Base-by-base conservation (phyloP, 1,140 invertebrate species). In the Nilaparvata lugens region DNA sequence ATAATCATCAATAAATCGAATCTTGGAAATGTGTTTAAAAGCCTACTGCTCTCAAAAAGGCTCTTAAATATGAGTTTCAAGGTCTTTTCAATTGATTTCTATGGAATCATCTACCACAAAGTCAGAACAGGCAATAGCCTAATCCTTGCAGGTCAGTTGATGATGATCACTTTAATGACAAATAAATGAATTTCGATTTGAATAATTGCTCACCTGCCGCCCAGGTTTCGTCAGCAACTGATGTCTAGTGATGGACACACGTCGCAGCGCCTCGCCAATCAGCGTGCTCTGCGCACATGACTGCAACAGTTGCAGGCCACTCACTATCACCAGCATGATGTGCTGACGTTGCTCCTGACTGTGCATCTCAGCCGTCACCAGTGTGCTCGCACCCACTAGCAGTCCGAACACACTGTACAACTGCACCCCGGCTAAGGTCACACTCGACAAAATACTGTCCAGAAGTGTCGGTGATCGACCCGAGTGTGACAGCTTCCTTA, bases 191-290 rank as follows among this genome's bases (percentile, higher is more conserved):
- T n/a, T n/a, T n/a, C n/a, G n/a, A n/a, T n/a, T n/a, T n/a, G 31
- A 35, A 9, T 35, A 35, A 28, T 11, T 1, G 6, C 45, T 35
- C 62, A 83, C 72, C 61, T 85, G 82, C 7, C 85, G 70, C 2
- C 81, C 85, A 0, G 85, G 84, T 62, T 84, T 84, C 0, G 75
- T 72, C 35, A 76, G 64, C 64, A 79, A 72, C 62, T 81, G 80
- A 62, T 76, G 75, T 1, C 78, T 70, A 0, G 79, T 80, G 38
- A 79, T 72, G 45, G 78, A 80, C 0, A 74, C 74, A 25, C 81
- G 68, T 38, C 81, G 76, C 2, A 79, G 74, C 0, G 81, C 79
- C 63, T 86, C 83, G 11, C 82, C 74, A 9, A 86, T 79, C 24
- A 86, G 74, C 18, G 83, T 79, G 24, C 80, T 81, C 67, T 87